A percentile compares a stretch with the other conserved stretches of the same genome.
Conservation (phyloP, 2,797 vertebrate genomes). For the Champsocephalus esox region DNA sequence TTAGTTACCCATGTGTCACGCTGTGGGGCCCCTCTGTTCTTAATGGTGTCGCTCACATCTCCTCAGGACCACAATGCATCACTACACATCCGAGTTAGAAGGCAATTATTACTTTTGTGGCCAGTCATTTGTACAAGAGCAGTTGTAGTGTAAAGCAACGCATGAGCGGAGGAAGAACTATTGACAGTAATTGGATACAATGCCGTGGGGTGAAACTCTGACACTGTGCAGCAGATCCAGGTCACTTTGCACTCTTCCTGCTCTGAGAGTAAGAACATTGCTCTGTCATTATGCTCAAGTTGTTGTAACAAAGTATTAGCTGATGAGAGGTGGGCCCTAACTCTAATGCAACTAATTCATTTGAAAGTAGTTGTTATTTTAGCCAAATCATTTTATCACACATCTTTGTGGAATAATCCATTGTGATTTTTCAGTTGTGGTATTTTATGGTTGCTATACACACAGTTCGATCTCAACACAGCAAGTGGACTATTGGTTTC, state of each 20-base stretch:
- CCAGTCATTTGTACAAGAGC: neutral
- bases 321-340: conserved; percentile 14
- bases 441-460: no score
- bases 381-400: neutral
- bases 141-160: conserved; percentile 3
- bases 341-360: neutral
- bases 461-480: no score
- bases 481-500: no score
- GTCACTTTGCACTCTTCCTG: conserved; percentile 12
- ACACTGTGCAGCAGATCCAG: neutral
- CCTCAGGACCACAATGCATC: conserved; percentile 16
- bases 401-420: no score
- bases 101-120: conserved; percentile 26
- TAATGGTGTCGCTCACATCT: conserved; percentile 3
- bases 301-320: neutral
- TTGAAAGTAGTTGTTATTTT: neutral
- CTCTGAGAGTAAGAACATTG: neutral
- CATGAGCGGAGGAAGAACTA: conserved; percentile 1
- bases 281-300: conserved; percentile 15
- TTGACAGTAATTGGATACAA: conserved; percentile 9
- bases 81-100: neutral
- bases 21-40: conserved; percentile 7
- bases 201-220: conserved; percentile 10
- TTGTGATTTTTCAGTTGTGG: no score
- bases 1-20: conserved; percentile 22